Evolutionary conservation across 2,888 invertebrate species (phyloP), one percentile per base, ranked within the genome.

Genomic region (Dione juno): DNA sequence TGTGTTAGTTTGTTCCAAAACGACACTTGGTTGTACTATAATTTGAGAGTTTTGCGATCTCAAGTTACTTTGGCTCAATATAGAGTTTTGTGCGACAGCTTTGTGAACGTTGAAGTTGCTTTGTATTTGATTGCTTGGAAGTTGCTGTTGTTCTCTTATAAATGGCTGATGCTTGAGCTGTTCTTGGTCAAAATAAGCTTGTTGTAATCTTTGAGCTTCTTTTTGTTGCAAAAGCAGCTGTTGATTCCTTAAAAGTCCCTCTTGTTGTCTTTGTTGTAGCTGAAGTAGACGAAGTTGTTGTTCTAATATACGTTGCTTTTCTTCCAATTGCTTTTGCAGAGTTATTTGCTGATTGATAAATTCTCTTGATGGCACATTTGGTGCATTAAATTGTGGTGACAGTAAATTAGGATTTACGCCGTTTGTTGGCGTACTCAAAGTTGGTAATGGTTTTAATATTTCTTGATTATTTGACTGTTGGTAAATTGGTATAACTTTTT

Each of bases 401-500:
- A 82, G 66, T 28, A 80, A 45, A 50, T 45, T 40, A 11, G 68
- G 45, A 58, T 52, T 13, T 54, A 67, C 40, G 45, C 41, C 37
- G 37, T 63, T 70, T 37, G 68, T 52, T n/a, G 67, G 67, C 19
- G 80, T 72, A 73, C 80, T 86, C 52, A 80, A 70, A 0, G 80
- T 69, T 45, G 82, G 68, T 43, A 80, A 72, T 11, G 82, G 77
- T 74, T 81, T 80, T n/a, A 82, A 76, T 41, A 78, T 70, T 72
- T 81, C 82, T 69, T 80, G 81, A 43, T 73, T 79, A 71, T 82
- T 88, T 6, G 84, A 85, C 75, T 93, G 92, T 80, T 95, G 95
- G 80, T 94, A 95, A 78, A 97, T 94, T 0, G 97, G 96, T 65
- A 96, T 95, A 0, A 97, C 96, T 84, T 95, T 96, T 78, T 96